Conservation (phyloP, 2,797 vertebrate species). For the Megaceryle alcyon region DNA sequence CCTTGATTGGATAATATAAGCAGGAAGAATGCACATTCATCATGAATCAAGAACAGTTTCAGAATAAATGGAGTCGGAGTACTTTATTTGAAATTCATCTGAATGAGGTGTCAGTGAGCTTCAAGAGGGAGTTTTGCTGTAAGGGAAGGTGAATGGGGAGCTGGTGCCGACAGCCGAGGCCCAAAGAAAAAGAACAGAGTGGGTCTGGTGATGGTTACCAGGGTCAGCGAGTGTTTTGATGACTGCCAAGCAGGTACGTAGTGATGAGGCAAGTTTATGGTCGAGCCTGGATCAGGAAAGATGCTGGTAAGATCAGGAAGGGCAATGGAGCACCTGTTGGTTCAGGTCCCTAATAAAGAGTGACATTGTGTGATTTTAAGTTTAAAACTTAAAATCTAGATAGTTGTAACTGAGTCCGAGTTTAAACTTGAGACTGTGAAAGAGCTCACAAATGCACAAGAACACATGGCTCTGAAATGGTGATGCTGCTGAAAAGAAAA, state of each 20-base stretch:
- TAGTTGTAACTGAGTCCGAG: neutral
- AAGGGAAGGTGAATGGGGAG: neutral
- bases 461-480: neutral
- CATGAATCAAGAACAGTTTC: neutral
- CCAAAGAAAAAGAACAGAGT: neutral
- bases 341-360: neutral
- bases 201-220: neutral
- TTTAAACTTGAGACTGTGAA: neutral
- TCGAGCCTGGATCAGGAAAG: neutral
- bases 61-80: neutral
- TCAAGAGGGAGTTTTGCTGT: neutral
- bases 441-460: neutral
- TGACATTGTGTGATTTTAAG: neutral
- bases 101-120: neutral
- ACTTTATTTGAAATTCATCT: neutral
- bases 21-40: neutral
- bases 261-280: fast-evolving
- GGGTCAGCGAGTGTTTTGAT: neutral
- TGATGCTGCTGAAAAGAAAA: neutral
- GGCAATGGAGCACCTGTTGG: neutral
- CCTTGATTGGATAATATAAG: neutral
- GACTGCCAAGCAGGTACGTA: neutral
- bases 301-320: neutral
- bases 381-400: neutral
- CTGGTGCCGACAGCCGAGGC: neutral